These are phyloP conservation scores for Phalacrocorax aristotelis DNA, from an alignment of 2,113 vertebrate genomes.

Conservation along the genomic window DNA sequence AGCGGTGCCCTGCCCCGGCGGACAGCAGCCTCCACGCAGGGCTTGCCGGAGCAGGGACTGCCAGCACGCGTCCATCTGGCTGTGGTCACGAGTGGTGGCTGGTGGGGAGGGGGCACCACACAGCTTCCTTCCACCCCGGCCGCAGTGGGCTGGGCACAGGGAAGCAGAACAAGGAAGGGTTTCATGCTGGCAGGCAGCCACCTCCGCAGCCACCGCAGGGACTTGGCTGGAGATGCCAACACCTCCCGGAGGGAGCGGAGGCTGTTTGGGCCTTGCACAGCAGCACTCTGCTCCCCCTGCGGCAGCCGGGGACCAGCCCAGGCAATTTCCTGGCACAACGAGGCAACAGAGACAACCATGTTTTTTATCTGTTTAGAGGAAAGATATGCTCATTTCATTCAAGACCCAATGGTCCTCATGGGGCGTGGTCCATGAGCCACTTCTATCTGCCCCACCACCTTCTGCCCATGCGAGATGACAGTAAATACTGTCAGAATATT, in stretches of 20 bases:
- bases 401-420: not conserved
- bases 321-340: not conserved
- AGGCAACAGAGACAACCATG: not conserved
- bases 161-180: conserved; percentile 25
- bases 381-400: not conserved
- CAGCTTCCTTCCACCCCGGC: not conserved
- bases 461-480: not conserved
- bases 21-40: not conserved
- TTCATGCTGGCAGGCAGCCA: not conserved
- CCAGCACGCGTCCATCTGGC: accelerated
- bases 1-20: accelerated
- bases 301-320: not conserved
- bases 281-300: not conserved
- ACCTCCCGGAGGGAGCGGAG: accelerated
- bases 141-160: not conserved
- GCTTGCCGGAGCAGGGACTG: accelerated
- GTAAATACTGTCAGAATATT: not conserved
- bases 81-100: accelerated
- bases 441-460: not conserved
- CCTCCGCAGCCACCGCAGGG: not conserved
- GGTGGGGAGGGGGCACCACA: not conserved
- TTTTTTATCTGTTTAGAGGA: not conserved
- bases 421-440: not conserved
- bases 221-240: not conserved
- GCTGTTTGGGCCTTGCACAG: not conserved